phyloP scores from a whole-genome alignment of 2,113 vertebrate species.

The Carassius gibelio region DNA sequence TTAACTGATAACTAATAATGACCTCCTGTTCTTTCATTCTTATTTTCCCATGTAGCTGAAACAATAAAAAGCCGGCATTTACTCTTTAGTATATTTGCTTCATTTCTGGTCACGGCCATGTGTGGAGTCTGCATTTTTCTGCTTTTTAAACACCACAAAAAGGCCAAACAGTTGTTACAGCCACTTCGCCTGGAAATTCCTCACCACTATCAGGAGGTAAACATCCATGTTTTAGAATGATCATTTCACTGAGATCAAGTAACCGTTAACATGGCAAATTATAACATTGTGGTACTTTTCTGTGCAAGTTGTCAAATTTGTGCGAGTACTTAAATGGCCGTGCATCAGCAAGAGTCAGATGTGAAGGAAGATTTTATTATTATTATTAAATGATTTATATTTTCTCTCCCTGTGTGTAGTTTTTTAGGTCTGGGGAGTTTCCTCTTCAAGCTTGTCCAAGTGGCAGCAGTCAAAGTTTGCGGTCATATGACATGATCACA shows the following conservation, averaged over 20 bases:
- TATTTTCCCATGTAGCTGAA: background rate
- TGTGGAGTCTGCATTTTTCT: constrained; percentile 33
- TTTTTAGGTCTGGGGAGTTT: constrained; percentile 7
- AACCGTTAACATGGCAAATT: too few species aligned
- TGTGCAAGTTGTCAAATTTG: background rate
- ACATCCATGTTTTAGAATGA: background rate
- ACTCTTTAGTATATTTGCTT: background rate
- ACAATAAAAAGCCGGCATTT: background rate
- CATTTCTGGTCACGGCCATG: background rate
- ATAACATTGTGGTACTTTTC: background rate
- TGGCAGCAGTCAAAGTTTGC: background rate
- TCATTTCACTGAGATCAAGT: background rate
- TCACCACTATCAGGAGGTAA: constrained; percentile 36
- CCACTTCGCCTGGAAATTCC: constrained; percentile 35
- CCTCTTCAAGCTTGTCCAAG: background rate
- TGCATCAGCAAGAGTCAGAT: background rate
- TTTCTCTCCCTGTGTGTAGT: constrained; percentile 4
- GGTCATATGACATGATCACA: background rate
- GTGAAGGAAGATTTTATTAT: background rate
- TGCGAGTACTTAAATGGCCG: background rate
- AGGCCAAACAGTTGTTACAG: constrained; percentile 19
- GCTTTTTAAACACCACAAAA: constrained; percentile 28
- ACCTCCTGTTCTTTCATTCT: constrained; percentile 62
- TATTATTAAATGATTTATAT: background rate
- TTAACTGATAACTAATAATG: constrained; percentile 1